Evolutionary conservation across 2,797 vertebrate species (phyloP), one percentile per base, ranked within the genome.

Genomic region (Gobionotothen gibberifrons): DNA sequence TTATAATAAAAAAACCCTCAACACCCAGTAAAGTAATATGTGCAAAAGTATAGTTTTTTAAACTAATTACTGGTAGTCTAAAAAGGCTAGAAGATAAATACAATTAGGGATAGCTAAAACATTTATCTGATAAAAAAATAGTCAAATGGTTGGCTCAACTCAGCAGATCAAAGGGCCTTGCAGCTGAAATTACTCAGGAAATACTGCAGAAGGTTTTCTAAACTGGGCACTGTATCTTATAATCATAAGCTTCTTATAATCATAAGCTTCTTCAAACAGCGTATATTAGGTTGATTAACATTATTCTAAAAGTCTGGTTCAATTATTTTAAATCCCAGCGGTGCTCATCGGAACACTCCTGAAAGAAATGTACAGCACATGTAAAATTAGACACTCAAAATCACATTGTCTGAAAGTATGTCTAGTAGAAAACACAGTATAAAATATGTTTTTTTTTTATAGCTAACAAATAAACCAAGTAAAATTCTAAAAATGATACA

Each of bases 131-230:
- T 21, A 54, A 66, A 68, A 59, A 57, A 39, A 1, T 13, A 76
- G 48, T 53, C 16, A 75, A 74, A 81, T 16, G 19, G 6, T 21
- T 83, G 89, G 89, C 88, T 93, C 89, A 90, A 80, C 40, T 83
- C 57, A 79, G 75, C 73, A 85, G 73, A 62, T 74, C 19, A 73
- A 74, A 81, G 39, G 12, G 47, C 19, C 26, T 65, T 63, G 13
- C 9, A 60, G 21, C 76, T 68, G 1, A 77, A 53, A 76, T 76
- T 3, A 19, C 36, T 12, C 53, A 68, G 69, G 63, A 61, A 61
- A 74, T 48, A 36, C 47, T 71, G 19, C 40, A 48, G 4, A 29
- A 42, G 12, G 9, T 57, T 71, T 68, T 79, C 11, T 49, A 55
- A 80, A 39, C 42, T 32, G 46, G 40, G 17, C 43, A 17, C 3